Conservation (phyloP, 37 sponge, comb jelly and placozoan genomes). For the Cliona cf. orientalis region DNA sequence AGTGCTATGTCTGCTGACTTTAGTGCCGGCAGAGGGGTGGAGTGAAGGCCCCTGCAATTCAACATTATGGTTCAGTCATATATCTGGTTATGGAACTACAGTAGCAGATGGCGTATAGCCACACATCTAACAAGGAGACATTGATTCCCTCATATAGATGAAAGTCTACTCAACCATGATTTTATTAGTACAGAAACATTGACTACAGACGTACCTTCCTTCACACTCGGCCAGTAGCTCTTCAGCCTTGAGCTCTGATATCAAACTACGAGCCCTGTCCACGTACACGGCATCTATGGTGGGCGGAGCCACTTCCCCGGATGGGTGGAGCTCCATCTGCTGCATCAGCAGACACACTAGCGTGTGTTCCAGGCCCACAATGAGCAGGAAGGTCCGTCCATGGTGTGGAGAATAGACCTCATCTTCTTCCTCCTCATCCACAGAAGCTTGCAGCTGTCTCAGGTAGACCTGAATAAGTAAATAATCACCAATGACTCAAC, state of each 20-base stretch:
- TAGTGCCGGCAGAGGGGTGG: constrained; percentile 30
- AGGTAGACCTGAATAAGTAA: background rate
- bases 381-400: constrained; percentile 24
- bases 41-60: background rate
- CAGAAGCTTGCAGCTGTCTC: background rate
- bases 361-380: constrained; percentile 40
- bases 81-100: background rate
- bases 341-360: constrained; percentile 55
- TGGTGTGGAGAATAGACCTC: too few species aligned
- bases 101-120: background rate
- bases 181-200: background rate
- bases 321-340: background rate
- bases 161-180: background rate
- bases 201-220: constrained; percentile 7
- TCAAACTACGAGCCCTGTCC: constrained; percentile 32
- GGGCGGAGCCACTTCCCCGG: background rate
- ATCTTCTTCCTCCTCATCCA: background rate
- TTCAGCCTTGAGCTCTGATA: constrained; percentile 33
- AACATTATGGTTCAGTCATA: background rate
- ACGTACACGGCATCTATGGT: constrained; percentile 33
- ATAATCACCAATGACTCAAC: background rate
- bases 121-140: background rate
- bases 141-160: background rate
- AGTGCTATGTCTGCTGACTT: constrained; percentile 40
- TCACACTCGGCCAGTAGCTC: constrained; percentile 45